Evolutionary conservation across 2,113 vertebrate species (phyloP), one percentile per base, ranked within the genome.

Genomic region (Cryptotis parvus): DNA sequence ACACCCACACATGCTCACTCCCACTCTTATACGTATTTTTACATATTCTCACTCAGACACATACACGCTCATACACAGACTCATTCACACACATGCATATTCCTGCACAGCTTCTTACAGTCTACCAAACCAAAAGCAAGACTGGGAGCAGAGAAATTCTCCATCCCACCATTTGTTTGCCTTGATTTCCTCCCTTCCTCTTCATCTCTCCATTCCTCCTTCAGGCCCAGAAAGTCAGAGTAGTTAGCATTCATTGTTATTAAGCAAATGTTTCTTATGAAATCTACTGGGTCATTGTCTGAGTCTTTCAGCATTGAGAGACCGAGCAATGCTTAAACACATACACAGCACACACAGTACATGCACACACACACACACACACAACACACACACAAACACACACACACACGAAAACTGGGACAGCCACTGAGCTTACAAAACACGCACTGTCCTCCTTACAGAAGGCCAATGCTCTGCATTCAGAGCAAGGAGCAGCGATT

Each of bases 251-350:
- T 86, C 15, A 8, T 10, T 73, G 58, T 85, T 73, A 89, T 80
- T 86, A 18, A 8, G 89, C 82, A 93, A 72, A 1, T 16, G 55
- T 52, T 37, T 77, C 93, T 83, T 75, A 52, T 78, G 92, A 75
- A 82, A 72, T 72, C 55, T 12, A 9, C 78, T 80, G 4, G 84
- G 94, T 92, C 82, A 69, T 81, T 83, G 8, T 92, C 68, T 26
- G 69, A 87, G 68, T 86, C 80, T 85, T 91, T 70, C 66, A 37
- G 31, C 68, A 41, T 4, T 76, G 79, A 87, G 82, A 87, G 87
- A 82, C 65, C 76, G 83, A 65, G 49, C 55, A 94, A 65, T 84
- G 88, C 63, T 37, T 68, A 55, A 68, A 86, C 93, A 94, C 77
- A 45, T 29, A 70, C 72, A 79, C 65, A 61, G 11, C 45, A 49